Base-by-base conservation (phyloP, 2,113 vertebrate genomes). In the human region DNA sequence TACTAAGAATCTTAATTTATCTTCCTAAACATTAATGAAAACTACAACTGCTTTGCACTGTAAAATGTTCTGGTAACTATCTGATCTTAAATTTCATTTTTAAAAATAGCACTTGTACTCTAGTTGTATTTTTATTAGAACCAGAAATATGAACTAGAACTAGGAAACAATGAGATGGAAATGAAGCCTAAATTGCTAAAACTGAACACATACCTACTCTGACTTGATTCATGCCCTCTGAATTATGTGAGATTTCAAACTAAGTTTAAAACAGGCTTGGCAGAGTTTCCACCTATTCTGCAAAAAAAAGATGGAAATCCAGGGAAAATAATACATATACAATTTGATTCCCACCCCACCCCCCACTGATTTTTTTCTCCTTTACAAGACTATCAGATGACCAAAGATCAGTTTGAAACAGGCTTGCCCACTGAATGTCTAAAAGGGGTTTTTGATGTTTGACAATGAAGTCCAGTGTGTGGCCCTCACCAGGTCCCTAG, bases 211-310 rank as follows among this genome's bases (percentile, higher is more conserved):
- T 32, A 72, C 12, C 85, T 95, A 17, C 32, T 80, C 40, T 73
- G 64, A 93, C 32, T 86, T 50, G 89, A 89, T 73, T 89, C 45
- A 38, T 27, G 35, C 12, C 76, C 79, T 96, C 72, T 83, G 61
- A 91, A 96, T 87, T 72, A 64, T 14, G 20, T 70, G 66, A 96
- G 90, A 96, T 92, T 93, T 87, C 57, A 94, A 80, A 97, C 5
- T 75, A 86, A 82, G 61, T 61, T 97, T 86, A 97, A 86, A 97
- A 94, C 10, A 92, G 68, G 30, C 43, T 93, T 95, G 61, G 70
- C 55, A 90, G 73, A 86, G 40, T 76, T 97, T 94, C 90, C 83
- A 93, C 68, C 84, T 96, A 97, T 93, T 97, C 90, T 96, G 72
- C 92, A 97, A 90, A 93, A 93, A 76, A 87, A 38, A 0, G 55